Evolutionary conservation across 2,797 vertebrate species (phyloP), one percentile per base, ranked within the genome.

Genomic region (Natrix natrix): DNA sequence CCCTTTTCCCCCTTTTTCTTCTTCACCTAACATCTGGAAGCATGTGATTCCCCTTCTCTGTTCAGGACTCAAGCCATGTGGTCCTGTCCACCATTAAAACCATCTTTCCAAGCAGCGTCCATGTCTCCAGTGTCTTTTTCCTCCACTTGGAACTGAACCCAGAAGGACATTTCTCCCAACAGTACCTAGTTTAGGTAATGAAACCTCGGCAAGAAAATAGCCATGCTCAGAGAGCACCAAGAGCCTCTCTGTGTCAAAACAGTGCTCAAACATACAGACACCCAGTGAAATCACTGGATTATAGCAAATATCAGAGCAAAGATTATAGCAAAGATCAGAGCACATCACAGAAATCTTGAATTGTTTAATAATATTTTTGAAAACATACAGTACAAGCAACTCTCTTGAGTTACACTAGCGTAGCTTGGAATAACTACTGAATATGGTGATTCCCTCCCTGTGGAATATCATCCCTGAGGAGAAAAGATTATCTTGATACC

Each of bases 301-400:
- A 6, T 56, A 63, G 87, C 63, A 91, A 10, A n/a, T 52, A 61
- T 37, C n/a, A 66, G 86, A 60, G 43, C n/a, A 3, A 63, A 26
- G 60, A 37, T 48, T 57, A 6, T 56, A 63, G 87, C 63, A 91
- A 10, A n/a, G 59, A 61, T 37, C n/a, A 66, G 86, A 60, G 43
- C 61, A 88, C n/a, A 4, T 93, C 8, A 69, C 26, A 88, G 56
- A 60, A 83, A 78, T 16, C 17, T 83, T 93, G 24, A 22, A 90
- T 93, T 90, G 66, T 87, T 88, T 28, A 89, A 93, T 91, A 89
- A 61, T 24, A n/a, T 89, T 61, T 91, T 66, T 61, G 56, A 55
- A 88, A 93, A 88, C 56, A 63, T 66, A 20, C 16, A 59, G 57
- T 59, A 59, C 8, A 52, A 24, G n/a, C n/a, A 24, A 28, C 88